These are phyloP conservation scores for Chlamydotis undulata DNA, from an alignment of 2,113 vertebrate genomes.

Conservation along the genomic window DNA sequence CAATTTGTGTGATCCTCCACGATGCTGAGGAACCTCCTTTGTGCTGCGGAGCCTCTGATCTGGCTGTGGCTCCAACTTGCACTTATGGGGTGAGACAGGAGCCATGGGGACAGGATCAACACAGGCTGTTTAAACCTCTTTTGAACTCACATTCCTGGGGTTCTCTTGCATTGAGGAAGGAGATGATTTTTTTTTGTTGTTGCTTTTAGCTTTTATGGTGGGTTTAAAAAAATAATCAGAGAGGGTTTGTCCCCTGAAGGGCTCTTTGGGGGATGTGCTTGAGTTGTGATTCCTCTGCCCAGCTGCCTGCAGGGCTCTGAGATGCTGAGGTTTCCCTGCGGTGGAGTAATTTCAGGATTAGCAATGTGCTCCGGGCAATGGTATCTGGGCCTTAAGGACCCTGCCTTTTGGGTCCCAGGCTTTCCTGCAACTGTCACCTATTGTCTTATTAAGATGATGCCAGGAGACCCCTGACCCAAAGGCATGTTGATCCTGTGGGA, in stretches of 20 bases:
- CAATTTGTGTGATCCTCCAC: background rate
- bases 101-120: accelerated
- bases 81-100: background rate
- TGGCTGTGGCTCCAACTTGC: background rate
- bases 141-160: background rate
- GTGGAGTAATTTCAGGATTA: background rate
- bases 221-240: background rate
- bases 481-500: background rate
- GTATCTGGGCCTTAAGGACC: background rate
- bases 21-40: background rate
- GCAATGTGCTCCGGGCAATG: background rate
- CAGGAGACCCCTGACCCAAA: background rate
- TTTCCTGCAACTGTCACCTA: background rate
- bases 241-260: background rate
- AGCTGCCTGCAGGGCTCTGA: background rate
- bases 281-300: background rate
- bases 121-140: background rate
- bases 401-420: accelerated
- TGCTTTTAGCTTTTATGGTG: background rate
- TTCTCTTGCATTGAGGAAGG: background rate
- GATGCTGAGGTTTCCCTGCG: background rate
- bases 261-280: background rate
- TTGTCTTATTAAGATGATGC: background rate
- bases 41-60: background rate
- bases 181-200: background rate